phyloP scores from a whole-genome alignment of 2,113 vertebrate species.

The Heterocephalus glaber region DNA sequence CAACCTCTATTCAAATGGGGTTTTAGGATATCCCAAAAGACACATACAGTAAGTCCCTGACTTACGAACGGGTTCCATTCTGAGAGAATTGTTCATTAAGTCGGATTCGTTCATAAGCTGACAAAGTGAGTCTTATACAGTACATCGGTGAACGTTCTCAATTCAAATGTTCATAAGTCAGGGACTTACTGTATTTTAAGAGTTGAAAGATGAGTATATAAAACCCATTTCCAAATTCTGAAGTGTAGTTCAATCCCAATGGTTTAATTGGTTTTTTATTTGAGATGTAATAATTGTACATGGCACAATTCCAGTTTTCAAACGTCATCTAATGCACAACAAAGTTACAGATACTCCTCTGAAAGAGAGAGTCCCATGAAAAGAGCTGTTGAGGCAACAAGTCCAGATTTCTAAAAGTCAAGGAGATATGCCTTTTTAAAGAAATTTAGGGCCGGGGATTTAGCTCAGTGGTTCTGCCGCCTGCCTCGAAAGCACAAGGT shows the following conservation, averaged over 20 bases:
- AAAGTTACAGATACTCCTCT: background rate
- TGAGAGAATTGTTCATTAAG: background rate
- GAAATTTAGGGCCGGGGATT: too few relatives aligned
- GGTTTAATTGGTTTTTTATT: background rate
- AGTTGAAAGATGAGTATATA: background rate
- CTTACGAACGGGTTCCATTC: background rate
- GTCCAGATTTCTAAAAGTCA: background rate
- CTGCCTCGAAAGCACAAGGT: too few relatives aligned
- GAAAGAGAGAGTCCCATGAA: background rate
- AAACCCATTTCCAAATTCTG: background rate
- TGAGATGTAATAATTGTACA: background rate
- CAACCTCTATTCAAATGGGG: background rate
- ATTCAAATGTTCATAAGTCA: background rate
- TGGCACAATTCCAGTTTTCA: background rate
- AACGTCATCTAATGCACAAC: constrained; percentile 5
- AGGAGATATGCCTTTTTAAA: background rate
- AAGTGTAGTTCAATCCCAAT: background rate
- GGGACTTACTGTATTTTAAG: background rate
- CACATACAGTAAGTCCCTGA: background rate
- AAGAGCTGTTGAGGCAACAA: background rate
- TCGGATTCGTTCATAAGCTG: background rate
- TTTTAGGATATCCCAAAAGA: background rate
- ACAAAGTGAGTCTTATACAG: background rate
- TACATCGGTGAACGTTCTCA: background rate
- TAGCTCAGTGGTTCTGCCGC: too few relatives aligned